Evolutionary conservation across 2,113 vertebrate species (phyloP).

Genomic region (Gavialis gangeticus): DNA sequence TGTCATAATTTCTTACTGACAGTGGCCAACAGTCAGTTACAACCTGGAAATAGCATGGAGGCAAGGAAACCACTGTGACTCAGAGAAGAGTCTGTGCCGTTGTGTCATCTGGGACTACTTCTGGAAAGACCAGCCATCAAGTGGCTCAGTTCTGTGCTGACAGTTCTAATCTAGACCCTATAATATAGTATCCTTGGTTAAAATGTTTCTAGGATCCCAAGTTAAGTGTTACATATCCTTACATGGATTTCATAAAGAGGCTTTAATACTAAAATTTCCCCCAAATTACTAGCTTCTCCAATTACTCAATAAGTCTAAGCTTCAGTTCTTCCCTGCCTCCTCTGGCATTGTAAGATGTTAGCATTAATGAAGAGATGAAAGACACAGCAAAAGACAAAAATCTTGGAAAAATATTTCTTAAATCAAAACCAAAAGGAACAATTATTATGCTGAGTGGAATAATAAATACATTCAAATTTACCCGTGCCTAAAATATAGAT

Average conservation of each 20-base stretch:
- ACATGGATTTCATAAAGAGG: background rate
- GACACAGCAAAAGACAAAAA: constrained; percentile 19
- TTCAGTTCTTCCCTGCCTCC: constrained; percentile 21
- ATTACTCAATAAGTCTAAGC: constrained; percentile 33
- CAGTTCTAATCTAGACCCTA: constrained; percentile 19
- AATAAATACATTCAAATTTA: background rate
- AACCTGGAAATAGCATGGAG: background rate
- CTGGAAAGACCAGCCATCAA: background rate
- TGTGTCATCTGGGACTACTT: background rate
- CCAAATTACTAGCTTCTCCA: constrained; percentile 5
- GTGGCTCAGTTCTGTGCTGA: background rate
- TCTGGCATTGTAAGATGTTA: constrained; percentile 23
- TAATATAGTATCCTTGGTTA: background rate
- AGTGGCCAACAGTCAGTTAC: background rate
- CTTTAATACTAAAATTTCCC: constrained; percentile 9
- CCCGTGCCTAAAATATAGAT: background rate
- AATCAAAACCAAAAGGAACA: constrained; percentile 14
- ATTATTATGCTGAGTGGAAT: background rate
- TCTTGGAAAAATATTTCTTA: constrained; percentile 29
- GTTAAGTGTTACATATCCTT: background rate
- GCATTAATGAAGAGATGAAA: constrained; percentile 42
- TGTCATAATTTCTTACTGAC: fast-evolving
- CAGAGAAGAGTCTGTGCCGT: background rate
- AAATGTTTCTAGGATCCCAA: background rate
- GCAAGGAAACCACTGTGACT: background rate